Percentiles rank a stretch among this genome's conserved stretches.
phyloP scores from a whole-genome alignment of 2,797 vertebrate species.

The Falco naumanni region DNA sequence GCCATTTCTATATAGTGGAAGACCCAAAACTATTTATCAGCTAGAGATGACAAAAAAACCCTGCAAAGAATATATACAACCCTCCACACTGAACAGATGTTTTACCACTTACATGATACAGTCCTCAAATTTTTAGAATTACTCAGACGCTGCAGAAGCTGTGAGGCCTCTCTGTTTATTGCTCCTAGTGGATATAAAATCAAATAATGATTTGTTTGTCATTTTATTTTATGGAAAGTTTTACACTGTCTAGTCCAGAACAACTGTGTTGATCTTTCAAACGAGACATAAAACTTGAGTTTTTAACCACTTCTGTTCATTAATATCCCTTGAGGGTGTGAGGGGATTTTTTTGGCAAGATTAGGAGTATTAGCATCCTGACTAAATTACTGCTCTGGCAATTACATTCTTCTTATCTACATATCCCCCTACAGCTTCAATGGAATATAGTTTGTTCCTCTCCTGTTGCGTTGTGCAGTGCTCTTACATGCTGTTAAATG shows the following conservation, averaged over 20 bases:
- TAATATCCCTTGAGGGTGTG: slow-evolving; percentile 3
- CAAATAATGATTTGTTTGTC: slow-evolving; percentile 60
- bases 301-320: slow-evolving; percentile 25
- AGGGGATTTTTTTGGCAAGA: neutral
- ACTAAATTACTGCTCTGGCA: slow-evolving; percentile 12
- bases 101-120: slow-evolving; percentile 34
- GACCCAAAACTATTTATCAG: slow-evolving; percentile 33
- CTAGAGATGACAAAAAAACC: slow-evolving; percentile 39
- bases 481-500: neutral
- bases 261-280: slow-evolving; percentile 43
- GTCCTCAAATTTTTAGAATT: slow-evolving; percentile 62
- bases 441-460: neutral
- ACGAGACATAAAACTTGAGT: slow-evolving; percentile 25
- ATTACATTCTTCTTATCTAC: slow-evolving; percentile 23
- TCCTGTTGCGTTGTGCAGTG: neutral
- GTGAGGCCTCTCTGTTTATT: slow-evolving; percentile 54
- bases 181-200: slow-evolving; percentile 51
- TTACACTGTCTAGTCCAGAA: slow-evolving; percentile 34
- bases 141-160: neutral
- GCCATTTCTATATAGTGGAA: neutral
- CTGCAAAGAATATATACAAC: slow-evolving; percentile 48
- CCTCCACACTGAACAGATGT: slow-evolving; percentile 35
- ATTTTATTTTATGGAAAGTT: slow-evolving; percentile 57
- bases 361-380: slow-evolving; percentile 2
- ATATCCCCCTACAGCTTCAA: slow-evolving; percentile 1